Conservation (phyloP, 2,113 vertebrate genomes). For the Spilogale gracilis region DNA sequence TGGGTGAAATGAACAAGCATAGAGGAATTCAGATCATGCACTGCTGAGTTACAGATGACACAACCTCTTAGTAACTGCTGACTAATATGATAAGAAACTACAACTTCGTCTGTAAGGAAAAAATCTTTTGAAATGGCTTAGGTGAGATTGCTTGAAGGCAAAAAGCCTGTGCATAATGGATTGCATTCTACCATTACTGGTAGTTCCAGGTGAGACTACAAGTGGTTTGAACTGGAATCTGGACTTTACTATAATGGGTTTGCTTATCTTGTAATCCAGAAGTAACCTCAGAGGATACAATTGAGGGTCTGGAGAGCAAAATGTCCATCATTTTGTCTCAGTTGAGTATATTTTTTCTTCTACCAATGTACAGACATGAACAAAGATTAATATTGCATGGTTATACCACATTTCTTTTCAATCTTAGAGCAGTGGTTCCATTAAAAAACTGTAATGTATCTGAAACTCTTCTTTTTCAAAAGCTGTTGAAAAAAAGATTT, state of each 20-base stretch:
- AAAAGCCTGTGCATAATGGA: neutral
- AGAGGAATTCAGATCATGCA: neutral
- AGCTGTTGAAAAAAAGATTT: neutral
- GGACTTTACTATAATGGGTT: neutral
- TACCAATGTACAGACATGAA: neutral
- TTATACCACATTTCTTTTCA: neutral
- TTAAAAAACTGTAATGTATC: neutral
- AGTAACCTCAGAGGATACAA: neutral
- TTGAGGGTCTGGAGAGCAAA: neutral
- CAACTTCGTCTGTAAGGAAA: neutral
- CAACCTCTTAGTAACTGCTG: neutral
- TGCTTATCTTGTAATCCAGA: neutral
- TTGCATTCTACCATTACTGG: neutral
- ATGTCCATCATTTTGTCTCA: neutral
- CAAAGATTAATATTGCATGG: neutral
- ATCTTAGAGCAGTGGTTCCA: neutral
- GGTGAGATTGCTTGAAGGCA: neutral
- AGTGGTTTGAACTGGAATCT: neutral
- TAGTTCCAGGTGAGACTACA: neutral
- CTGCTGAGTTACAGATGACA: neutral
- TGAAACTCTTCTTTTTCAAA: neutral
- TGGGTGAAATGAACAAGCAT: neutral
- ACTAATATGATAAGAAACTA: neutral
- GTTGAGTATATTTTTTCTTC: neutral
- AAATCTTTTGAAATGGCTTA: neutral